Percentiles rank a stretch among this genome's conserved stretches.
Evolutionary conservation across 1,140 invertebrate species (phyloP).

Genomic region (Bilobella aurantiaca): DNA sequence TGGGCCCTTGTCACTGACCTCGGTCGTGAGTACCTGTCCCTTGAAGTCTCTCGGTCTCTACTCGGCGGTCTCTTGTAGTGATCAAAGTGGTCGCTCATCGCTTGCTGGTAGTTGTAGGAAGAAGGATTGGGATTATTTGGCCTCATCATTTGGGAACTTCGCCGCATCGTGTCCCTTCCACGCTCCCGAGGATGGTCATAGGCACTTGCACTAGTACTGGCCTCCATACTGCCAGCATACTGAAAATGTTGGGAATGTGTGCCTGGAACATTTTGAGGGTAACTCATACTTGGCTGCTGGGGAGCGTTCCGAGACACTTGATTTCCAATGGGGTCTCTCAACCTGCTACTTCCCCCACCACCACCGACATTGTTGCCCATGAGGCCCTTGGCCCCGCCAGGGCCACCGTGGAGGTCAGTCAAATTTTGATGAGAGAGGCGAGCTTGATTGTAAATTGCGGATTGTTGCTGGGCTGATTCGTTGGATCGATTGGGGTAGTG

Average conservation of each 20-base stretch:
- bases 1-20: conserved; percentile 38
- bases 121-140: conserved; percentile 35
- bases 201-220: conserved; percentile 10
- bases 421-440: conserved; percentile 24
- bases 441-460: conserved; percentile 14
- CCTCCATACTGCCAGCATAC: conserved; percentile 9
- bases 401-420: conserved; percentile 12
- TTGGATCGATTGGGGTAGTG: neutral
- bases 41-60: conserved; percentile 60
- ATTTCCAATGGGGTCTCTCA: neutral
- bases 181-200: conserved; percentile 6
- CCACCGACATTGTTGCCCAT: too few species aligned
- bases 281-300: too few species aligned
- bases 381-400: neutral
- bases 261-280: neutral
- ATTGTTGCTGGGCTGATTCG: conserved; percentile 11
- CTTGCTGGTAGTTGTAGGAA: conserved; percentile 43
- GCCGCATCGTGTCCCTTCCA: conserved; percentile 23
- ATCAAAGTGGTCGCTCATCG: conserved; percentile 64
- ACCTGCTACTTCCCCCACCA: neutral
- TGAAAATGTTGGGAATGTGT: conserved; percentile 28
- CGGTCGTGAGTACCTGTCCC: conserved; percentile 50
- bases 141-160: conserved; percentile 35
- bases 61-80: conserved; percentile 79
- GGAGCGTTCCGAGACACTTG: too few species aligned